Evolutionary conservation across 1,140 invertebrate species (phyloP).

Genomic region (Melanaphis sacchari): DNA sequence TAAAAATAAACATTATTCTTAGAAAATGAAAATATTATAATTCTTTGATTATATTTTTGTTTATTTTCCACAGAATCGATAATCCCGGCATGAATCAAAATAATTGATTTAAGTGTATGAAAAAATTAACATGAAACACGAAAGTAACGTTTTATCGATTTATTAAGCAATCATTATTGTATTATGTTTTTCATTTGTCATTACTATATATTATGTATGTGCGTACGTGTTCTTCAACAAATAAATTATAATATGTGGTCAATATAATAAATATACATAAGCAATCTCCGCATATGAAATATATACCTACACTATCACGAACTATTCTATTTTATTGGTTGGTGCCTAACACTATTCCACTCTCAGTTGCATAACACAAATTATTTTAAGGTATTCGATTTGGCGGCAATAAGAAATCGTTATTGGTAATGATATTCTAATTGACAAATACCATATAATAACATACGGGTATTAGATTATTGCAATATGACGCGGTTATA

Average conservation of each 20-base stretch:
- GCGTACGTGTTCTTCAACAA: not conserved
- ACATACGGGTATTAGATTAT: too few relatives aligned
- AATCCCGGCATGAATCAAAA: not conserved
- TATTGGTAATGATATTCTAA: slow-evolving; percentile 3
- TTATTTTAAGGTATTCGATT: not conserved
- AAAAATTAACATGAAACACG: not conserved
- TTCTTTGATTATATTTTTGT: not conserved
- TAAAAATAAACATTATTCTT: not conserved
- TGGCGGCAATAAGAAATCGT: not conserved
- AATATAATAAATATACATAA: not conserved
- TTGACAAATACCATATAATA: slow-evolving; percentile 4
- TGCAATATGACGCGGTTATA: not conserved
- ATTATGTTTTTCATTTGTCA: not conserved
- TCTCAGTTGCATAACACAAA: not conserved
- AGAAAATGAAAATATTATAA: not conserved
- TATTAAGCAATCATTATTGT: not conserved
- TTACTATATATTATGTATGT: not conserved
- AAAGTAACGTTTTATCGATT: not conserved
- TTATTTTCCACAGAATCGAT: not conserved
- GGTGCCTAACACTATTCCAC: not conserved
- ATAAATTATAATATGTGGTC: not conserved
- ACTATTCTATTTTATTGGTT: not conserved
- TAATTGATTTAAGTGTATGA: not conserved
- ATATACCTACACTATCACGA: not conserved
- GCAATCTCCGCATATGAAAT: not conserved